Evolutionary conservation across 2,888 invertebrate genomes (phyloP).

Genomic region (Pemphredon lugubris): DNA sequence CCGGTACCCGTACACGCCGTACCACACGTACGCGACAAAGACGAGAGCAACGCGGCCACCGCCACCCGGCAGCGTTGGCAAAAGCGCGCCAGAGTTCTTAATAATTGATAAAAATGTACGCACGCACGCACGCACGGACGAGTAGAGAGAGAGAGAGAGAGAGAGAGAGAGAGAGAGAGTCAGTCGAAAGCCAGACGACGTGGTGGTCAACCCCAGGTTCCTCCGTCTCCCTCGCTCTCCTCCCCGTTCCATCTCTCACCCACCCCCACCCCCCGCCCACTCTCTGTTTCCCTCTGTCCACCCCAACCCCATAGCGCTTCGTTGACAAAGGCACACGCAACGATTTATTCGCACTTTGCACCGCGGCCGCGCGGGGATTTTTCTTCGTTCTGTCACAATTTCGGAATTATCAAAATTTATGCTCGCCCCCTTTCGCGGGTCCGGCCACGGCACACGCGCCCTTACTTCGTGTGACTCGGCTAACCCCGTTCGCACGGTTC

Average conservation of each 20-base stretch:
- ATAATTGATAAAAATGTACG: conserved; percentile 81
- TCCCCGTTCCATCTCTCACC: conserved; percentile 3
- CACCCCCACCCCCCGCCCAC: conserved; percentile 7
- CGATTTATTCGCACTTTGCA: conserved; percentile 80
- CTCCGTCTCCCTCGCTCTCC: conserved; percentile 22
- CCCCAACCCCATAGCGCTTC: conserved; percentile 51
- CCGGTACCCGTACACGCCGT: conserved; percentile 47
- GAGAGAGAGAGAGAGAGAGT: conserved; percentile 17
- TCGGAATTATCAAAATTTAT: conserved; percentile 80
- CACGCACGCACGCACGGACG: conserved; percentile 68
- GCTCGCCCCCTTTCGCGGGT: conserved; percentile 46
- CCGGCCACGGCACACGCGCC: conserved; percentile 25
- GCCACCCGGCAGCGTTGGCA: conserved; percentile 35
- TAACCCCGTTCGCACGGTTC: conserved; percentile 26
- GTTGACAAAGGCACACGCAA: conserved; percentile 76
- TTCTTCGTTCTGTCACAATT: conserved; percentile 79
- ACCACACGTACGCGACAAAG: conserved; percentile 50
- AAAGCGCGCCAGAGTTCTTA: conserved; percentile 76
- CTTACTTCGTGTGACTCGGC: neutral
- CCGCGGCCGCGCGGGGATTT: conserved; percentile 73
- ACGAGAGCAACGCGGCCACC: conserved; percentile 53
- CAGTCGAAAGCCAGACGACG: conserved; percentile 58
- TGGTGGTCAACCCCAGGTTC: conserved; percentile 41
- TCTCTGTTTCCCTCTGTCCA: conserved; percentile 28
- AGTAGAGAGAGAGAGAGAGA: conserved; percentile 30